Evolutionary conservation across 2,888 invertebrate species (phyloP).

Genomic region (Steinernema hermaphroditum): DNA sequence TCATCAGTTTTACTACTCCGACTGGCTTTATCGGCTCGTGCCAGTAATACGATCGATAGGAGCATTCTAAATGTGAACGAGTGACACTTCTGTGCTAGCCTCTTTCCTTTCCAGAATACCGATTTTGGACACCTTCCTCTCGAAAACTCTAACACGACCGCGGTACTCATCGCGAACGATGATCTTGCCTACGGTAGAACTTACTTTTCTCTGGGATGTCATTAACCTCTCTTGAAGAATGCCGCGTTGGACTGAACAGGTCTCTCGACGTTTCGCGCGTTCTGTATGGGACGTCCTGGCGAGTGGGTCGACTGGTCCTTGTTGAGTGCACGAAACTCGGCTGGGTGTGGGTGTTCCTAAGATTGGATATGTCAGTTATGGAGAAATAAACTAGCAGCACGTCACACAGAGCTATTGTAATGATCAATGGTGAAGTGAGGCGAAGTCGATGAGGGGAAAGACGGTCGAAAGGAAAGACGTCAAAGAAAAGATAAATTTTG

Average conservation of each 20-base stretch:
- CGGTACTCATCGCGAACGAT: no score
- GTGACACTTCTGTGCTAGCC: no score
- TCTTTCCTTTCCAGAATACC: no score
- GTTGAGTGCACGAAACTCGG: background rate
- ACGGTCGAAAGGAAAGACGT: no score
- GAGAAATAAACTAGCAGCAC: no score
- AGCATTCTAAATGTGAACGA: background rate
- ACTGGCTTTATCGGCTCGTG: slow-evolving; percentile 24
- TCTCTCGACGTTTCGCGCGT: background rate
- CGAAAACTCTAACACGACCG: no score
- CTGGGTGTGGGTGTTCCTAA: background rate
- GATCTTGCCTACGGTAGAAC: background rate
- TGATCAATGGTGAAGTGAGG: no score
- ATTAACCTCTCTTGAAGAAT: background rate
- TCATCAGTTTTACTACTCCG: slow-evolving; percentile 20
- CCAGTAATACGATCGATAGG: slow-evolving; percentile 25
- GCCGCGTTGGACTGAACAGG: background rate
- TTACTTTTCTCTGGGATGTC: slow-evolving; percentile 1
- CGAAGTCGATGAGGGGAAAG: no score
- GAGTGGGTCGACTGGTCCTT: background rate
- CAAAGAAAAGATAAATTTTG: no score
- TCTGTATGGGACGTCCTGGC: slow-evolving; percentile 3
- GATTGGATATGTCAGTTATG: no score
- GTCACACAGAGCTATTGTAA: no score
- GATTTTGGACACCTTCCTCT: no score